Base-by-base conservation (phyloP, 2,113 vertebrate genomes). In the Varanus komodoensis region DNA sequence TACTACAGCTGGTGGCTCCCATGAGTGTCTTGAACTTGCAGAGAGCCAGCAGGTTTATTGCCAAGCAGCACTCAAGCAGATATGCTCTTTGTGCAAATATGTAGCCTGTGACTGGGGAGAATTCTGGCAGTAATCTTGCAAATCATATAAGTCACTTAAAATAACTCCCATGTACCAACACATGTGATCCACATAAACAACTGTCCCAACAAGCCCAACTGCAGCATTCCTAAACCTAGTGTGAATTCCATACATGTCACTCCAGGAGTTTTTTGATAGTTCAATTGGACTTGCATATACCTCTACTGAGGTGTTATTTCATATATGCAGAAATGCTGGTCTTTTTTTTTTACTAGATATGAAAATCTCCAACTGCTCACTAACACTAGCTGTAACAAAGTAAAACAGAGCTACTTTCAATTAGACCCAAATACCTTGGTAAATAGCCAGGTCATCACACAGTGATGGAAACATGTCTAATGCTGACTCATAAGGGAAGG, bases 231-330 rank as follows among this genome's bases (percentile, higher is more conserved):
- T 34, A 48, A 89, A 50, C 89, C 93, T 93, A 89, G 27, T 48
- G 91, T 93, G 81, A 92, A 92, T 93, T 88, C 29, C 61, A 2
- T 54, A 27, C 67, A 32, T 73, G 32, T 64, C 86, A 81, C 44
- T 80, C 91, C 92, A 90, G 88, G 71, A 93, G 93, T 90, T 91
- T 91, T 92, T 93, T 93, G 89, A 93, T 57, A 54, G 87, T 92
- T 71, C 93, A 84, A 85, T 91, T 93, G 82, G 88, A 93, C 87
- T 91, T 90, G 80, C 87, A 86, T 89, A 94, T 93, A 94, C 69
- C 86, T 80, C 80, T 83, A 86, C 82, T 79, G 88, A 67, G 52
- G n/a, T 92, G 86, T 44, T 0, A 0, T 74, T 93, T 92, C 84
- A 94, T 89, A 73, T 27, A 81, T 0, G 0, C 48, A 11, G 89